Percentiles rank a stretch among this genome's conserved stretches.
Evolutionary conservation across 2,113 vertebrate species (phyloP).

Genomic region (Cepphus grylle): DNA sequence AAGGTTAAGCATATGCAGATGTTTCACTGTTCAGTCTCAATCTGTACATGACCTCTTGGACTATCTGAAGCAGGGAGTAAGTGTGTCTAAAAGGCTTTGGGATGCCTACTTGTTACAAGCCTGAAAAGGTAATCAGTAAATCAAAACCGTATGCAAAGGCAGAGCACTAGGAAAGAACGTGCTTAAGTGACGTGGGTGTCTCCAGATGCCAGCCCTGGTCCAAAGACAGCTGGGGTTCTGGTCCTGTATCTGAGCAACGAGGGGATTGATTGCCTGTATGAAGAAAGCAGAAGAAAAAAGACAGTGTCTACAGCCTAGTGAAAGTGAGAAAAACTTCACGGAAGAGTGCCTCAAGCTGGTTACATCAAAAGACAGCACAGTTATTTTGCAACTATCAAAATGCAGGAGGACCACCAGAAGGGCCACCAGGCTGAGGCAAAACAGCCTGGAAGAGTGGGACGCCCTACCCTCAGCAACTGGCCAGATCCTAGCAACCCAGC

Average conservation of each 20-base stretch:
- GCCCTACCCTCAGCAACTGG: background rate
- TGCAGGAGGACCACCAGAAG: background rate
- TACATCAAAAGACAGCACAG: background rate
- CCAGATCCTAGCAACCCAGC: background rate
- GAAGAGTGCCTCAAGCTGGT: background rate
- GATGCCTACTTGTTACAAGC: constrained; percentile 23
- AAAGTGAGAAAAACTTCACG: background rate
- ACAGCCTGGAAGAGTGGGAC: background rate
- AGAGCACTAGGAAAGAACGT: background rate
- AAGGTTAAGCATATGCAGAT: constrained; percentile 28
- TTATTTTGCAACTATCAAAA: background rate
- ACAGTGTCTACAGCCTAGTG: background rate
- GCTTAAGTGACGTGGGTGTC: background rate
- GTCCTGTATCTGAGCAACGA: background rate
- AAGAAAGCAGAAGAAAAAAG: background rate
- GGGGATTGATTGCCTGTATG: background rate
- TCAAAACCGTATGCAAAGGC: background rate
- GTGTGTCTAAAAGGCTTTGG: constrained; percentile 20
- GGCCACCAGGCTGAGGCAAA: background rate
- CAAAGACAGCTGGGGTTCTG: background rate
- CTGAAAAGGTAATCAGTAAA: constrained; percentile 26
- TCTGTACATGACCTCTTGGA: constrained; percentile 27
- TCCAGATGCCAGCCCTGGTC: background rate
- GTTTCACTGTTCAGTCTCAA: constrained; percentile 37
- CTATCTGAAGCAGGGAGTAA: constrained; percentile 13